phyloP scores from a whole-genome alignment of 2,113 vertebrate species.

The Pelmatolapia mariae region DNA sequence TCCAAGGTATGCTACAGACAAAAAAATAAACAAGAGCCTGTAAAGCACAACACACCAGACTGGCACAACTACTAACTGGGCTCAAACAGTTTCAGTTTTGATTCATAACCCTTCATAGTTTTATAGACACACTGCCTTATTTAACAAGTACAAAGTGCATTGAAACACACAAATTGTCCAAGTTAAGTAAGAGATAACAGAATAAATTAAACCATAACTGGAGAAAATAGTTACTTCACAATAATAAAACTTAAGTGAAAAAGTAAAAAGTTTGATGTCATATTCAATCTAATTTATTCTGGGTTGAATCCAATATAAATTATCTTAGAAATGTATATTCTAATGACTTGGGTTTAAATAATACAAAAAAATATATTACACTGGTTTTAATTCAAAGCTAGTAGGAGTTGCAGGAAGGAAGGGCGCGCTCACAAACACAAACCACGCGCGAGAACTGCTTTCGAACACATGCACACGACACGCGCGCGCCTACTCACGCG shows the following conservation, averaged over 20 bases:
- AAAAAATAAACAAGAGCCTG: not conserved
- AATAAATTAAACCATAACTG: not conserved
- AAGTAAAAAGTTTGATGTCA: not conserved
- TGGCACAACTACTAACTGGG: not conserved
- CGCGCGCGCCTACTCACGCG: constrained; percentile 48
- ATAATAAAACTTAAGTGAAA: not conserved
- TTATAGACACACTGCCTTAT: not conserved
- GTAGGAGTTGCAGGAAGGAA: constrained; percentile 48
- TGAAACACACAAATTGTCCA: not conserved
- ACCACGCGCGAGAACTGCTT: constrained; percentile 33
- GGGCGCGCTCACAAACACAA: constrained; percentile 45
- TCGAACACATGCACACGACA: constrained; percentile 14
- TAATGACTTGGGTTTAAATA: not conserved
- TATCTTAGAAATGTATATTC: not conserved
- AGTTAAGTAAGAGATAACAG: not conserved
- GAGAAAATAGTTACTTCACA: not conserved
- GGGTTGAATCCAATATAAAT: not conserved
- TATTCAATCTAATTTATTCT: not conserved
- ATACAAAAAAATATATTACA: not conserved
- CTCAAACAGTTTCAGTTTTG: not conserved
- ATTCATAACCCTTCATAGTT: not conserved
- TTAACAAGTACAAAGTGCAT: not conserved
- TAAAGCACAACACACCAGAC: not conserved
- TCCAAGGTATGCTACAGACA: not conserved
- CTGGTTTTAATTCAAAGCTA: constrained; percentile 1